Evolutionary conservation across 2,797 vertebrate genomes (phyloP).

Genomic region (Smutsia gigantea): DNA sequence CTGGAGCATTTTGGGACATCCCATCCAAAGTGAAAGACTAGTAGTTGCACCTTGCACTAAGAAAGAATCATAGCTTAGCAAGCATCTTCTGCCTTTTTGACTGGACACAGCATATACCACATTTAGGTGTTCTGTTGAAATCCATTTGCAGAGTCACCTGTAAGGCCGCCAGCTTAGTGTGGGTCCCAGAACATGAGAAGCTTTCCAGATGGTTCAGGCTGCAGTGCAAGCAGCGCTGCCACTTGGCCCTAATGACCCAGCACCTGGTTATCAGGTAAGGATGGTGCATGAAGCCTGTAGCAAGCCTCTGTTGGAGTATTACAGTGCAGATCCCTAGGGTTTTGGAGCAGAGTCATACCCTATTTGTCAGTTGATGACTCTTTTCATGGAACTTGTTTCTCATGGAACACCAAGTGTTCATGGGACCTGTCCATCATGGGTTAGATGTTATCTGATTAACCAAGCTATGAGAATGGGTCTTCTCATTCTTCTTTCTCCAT

Average conservation of each 20-base stretch:
- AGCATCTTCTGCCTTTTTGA: neutral
- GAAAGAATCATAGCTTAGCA: neutral
- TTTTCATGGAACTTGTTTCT: neutral
- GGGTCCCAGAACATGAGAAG: neutral
- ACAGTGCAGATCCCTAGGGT: neutral
- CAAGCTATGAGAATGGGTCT: neutral
- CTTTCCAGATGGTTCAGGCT: neutral
- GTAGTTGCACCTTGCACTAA: neutral
- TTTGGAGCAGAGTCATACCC: neutral
- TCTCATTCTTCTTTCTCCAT: neutral
- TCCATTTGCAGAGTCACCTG: neutral
- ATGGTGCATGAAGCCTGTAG: neutral
- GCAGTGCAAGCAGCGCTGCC: neutral
- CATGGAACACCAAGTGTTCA: neutral
- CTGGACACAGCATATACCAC: neutral
- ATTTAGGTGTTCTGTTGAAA: neutral
- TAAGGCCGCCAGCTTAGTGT: neutral
- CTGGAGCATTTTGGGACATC: neutral
- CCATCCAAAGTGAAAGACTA: neutral
- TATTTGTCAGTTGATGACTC: neutral
- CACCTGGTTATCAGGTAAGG: neutral
- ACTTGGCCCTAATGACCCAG: neutral
- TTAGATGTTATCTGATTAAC: neutral
- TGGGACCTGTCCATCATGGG: neutral
- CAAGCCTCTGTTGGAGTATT: neutral